Percentiles rank a stretch among this genome's conserved stretches.
Conservation (phyloP, 2,888 invertebrate genomes). For the Stenchaetothrips biformis region DNA sequence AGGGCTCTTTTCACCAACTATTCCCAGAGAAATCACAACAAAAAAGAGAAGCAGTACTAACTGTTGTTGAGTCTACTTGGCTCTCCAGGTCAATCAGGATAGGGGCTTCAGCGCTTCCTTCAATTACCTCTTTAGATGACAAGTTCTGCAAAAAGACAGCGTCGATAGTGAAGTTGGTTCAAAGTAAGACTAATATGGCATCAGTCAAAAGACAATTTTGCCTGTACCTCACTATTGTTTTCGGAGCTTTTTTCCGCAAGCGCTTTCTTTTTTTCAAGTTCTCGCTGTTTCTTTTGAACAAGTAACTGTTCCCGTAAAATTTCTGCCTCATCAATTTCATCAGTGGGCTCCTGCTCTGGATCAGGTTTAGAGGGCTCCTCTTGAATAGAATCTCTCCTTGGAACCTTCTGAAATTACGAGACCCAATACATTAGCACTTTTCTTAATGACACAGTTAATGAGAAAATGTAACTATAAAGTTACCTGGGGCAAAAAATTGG, state of each 20-base stretch:
- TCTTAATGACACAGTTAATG: neutral
- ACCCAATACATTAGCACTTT: neutral
- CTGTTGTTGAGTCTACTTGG: neutral
- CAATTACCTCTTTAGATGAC: neutral
- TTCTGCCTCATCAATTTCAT: neutral
- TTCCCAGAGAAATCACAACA: neutral
- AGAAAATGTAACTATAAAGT: neutral
- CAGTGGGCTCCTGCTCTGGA: neutral
- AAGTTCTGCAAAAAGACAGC: neutral
- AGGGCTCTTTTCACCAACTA: neutral
- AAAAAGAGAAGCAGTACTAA: neutral
- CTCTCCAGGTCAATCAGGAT: neutral
- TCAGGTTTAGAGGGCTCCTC: neutral
- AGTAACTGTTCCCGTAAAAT: neutral
- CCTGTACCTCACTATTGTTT: neutral
- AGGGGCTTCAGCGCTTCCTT: neutral
- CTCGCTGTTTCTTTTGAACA: neutral
- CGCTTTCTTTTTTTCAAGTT: neutral
- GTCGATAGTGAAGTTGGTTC: neutral
- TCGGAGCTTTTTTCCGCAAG: neutral
- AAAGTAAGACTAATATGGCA: neutral
- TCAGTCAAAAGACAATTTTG: neutral
- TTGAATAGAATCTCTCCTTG: neutral
- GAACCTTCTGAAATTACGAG: neutral
- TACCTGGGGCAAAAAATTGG: neutral